A percentile compares a stretch with the other conserved stretches of the same genome.
Conservation (phyloP, 1,140 invertebrate species). For the Mizuhopecten yessoensis region DNA sequence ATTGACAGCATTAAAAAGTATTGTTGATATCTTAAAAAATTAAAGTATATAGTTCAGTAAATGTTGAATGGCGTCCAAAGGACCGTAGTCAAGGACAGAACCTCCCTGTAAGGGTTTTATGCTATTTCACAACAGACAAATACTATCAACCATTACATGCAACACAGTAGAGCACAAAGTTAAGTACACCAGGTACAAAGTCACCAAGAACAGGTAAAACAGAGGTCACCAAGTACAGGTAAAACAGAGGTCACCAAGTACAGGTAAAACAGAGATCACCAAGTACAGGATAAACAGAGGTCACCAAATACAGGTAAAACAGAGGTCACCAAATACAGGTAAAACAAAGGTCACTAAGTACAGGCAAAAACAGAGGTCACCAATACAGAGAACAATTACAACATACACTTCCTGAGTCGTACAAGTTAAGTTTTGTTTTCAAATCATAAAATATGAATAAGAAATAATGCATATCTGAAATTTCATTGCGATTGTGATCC, state of each 20-base stretch:
- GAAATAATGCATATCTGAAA: neutral
- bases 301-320: neutral
- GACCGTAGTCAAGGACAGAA: no score
- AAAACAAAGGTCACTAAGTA: neutral
- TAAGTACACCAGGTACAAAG: neutral
- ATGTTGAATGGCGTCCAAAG: no score
- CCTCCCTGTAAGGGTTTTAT: no score
- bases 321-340: neutral
- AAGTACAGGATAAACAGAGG: neutral
- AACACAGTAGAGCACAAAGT: no score
- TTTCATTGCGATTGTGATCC: neutral
- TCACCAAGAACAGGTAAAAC: no score
- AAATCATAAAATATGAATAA: neutral
- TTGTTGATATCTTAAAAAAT: neutral
- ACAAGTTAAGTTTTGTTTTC: neutral
- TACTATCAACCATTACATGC: no score
- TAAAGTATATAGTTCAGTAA: neutral
- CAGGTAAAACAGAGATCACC: slow-evolving; percentile 9
- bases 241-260: neutral
- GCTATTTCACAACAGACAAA: no score
- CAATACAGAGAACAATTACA: neutral
- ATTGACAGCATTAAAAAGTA: neutral
- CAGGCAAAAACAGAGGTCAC: neutral
- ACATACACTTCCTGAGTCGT: slow-evolving; percentile 33
- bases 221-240: no score